Percentiles rank a stretch among this genome's conserved stretches.
These are phyloP conservation scores for Bufo bufo DNA, from an alignment of 2,113 vertebrate genomes.

Conservation along the genomic window DNA sequence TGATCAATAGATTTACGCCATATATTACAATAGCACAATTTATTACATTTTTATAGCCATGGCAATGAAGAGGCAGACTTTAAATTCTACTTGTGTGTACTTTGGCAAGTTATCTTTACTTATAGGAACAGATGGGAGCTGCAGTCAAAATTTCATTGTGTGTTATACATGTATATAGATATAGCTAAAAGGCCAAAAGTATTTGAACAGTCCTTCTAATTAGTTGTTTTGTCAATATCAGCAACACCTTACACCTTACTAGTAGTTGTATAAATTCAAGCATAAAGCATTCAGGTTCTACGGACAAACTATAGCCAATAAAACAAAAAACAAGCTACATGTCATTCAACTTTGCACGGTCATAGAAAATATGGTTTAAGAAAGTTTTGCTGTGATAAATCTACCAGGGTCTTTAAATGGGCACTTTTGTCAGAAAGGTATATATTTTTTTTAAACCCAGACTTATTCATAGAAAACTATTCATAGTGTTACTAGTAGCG, in stretches of 20 bases:
- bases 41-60: constrained; percentile 28
- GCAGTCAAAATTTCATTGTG: neutral
- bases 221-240: neutral
- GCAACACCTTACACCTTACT: neutral
- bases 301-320: neutral
- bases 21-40: constrained; percentile 42
- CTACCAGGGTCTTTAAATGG: neutral
- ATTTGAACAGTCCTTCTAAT: neutral
- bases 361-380: neutral
- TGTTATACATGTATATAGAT: neutral
- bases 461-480: no score
- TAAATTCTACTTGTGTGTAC: constrained; percentile 24
- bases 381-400: neutral
- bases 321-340: neutral
- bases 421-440: neutral
- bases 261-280: neutral
- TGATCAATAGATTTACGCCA: constrained; percentile 35
- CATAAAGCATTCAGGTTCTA: neutral
- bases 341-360: neutral
- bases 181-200: neutral
- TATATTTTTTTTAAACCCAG: no score
- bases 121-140: neutral
- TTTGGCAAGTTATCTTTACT: constrained; percentile 14
- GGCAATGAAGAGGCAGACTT: constrained; percentile 15
- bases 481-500: no score